Evolutionary conservation across 2,888 invertebrate genomes (phyloP).

Genomic region (Acrobasis suavella): DNA sequence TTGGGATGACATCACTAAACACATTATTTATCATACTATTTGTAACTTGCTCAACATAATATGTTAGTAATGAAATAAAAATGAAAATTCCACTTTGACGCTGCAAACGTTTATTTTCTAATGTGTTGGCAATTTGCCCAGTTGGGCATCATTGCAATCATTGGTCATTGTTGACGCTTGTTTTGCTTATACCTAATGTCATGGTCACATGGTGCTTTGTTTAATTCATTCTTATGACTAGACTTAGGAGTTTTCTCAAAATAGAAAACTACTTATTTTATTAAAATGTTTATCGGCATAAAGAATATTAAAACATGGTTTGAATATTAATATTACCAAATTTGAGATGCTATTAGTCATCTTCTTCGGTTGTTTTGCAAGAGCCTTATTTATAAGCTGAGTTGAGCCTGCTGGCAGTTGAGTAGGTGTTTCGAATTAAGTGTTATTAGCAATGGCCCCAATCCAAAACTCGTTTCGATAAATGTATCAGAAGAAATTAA

Average conservation of each 20-base stretch:
- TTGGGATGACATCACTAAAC: conserved; percentile 2
- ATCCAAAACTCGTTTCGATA: conserved; percentile 44
- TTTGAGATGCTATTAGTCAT: conserved; percentile 37
- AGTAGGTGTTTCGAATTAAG: conserved; percentile 38
- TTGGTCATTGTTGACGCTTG: conserved; percentile 36
- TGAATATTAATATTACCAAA: not conserved
- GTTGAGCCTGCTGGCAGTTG: conserved; percentile 30
- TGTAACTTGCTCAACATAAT: conserved; percentile 3
- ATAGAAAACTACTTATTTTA: not conserved
- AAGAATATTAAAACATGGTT: not conserved
- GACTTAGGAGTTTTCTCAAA: too few species aligned
- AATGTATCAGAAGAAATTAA: conserved; percentile 22
- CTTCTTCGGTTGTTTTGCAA: conserved; percentile 37
- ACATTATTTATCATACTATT: conserved; percentile 1
- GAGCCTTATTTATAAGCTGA: conserved; percentile 32
- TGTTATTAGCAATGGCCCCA: conserved; percentile 39
- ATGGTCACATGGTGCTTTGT: conserved; percentile 32
- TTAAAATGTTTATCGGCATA: not conserved
- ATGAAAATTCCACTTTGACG: conserved; percentile 1
- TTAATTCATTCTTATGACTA: conserved; percentile 21
- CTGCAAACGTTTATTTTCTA: not conserved
- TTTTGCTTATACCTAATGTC: conserved; percentile 42
- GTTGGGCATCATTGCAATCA: conserved; percentile 33
- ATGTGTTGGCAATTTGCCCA: conserved; percentile 41
- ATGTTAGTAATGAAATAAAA: not conserved